phyloP scores from a whole-genome alignment of 2,888 invertebrate species.

The Agriotes lineatus region DNA sequence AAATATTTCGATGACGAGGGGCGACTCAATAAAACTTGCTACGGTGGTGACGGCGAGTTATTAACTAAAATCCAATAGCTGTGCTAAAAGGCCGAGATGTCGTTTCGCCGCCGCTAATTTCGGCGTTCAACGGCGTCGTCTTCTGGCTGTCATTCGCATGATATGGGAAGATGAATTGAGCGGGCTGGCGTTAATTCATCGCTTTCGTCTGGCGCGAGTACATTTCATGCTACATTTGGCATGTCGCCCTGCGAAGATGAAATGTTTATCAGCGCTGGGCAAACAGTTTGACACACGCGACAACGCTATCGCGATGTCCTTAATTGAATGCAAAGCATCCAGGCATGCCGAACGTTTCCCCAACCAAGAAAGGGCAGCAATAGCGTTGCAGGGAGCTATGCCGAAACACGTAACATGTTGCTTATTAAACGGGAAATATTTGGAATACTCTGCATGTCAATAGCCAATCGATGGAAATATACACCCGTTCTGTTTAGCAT shows the following conservation, averaged over 20 bases:
- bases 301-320: slow-evolving; percentile 1
- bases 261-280: slow-evolving; percentile 8
- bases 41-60: neutral
- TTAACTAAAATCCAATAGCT: slow-evolving; percentile 11
- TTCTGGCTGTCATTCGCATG: neutral
- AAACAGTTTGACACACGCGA: slow-evolving; percentile 7
- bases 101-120: neutral
- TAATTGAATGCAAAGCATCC: slow-evolving; percentile 8
- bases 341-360: neutral
- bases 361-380: neutral
- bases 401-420: too few relatives aligned
- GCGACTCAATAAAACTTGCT: neutral
- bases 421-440: too few relatives aligned
- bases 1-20: neutral
- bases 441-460: too few relatives aligned
- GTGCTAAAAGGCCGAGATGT: neutral
- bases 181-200: neutral
- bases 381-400: too few relatives aligned
- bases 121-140: slow-evolving; percentile 1
- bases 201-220: neutral
- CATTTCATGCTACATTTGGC: slow-evolving; percentile 12
- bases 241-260: slow-evolving; percentile 1
- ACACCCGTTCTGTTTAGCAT: too few relatives aligned
- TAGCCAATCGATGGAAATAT: too few relatives aligned
- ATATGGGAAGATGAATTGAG: slow-evolving; percentile 7